These are phyloP conservation scores for Pandemis heparana DNA, from an alignment of 2,888 invertebrate genomes.

Conservation along the genomic window DNA sequence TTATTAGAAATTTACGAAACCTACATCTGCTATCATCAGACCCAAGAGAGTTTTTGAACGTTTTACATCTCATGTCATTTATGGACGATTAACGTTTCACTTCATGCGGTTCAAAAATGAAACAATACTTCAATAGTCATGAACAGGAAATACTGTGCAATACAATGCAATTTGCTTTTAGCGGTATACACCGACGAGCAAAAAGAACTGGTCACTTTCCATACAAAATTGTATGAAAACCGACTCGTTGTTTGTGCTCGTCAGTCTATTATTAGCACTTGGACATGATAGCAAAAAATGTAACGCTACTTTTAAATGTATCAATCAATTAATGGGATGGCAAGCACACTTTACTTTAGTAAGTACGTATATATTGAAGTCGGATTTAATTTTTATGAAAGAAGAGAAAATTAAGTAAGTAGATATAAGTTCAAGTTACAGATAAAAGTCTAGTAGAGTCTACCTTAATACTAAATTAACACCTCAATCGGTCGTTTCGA, in stretches of 20 bases:
- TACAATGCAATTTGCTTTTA: not conserved
- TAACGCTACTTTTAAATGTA: slow-evolving; percentile 42
- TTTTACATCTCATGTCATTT: too few species aligned
- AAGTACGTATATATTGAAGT: slow-evolving; percentile 62
- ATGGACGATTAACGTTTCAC: not conserved
- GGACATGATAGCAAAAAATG: slow-evolving; percentile 44
- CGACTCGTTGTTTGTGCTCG: not conserved
- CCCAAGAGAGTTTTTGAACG: slow-evolving; percentile 13
- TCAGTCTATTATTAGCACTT: not conserved
- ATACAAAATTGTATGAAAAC: too few species aligned
- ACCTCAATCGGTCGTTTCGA: slow-evolving; percentile 59
- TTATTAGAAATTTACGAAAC: slow-evolving; percentile 44
- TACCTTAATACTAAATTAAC: slow-evolving; percentile 54
- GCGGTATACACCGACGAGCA: too few species aligned
- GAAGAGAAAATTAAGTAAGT: slow-evolving; percentile 57
- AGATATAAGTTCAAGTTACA: slow-evolving; percentile 48
- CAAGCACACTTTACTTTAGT: slow-evolving; percentile 50
- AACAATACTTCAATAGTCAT: not conserved
- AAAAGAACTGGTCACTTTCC: too few species aligned
- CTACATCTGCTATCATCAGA: slow-evolving; percentile 40
- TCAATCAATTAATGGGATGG: slow-evolving; percentile 30
- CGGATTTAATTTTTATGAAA: slow-evolving; percentile 53
- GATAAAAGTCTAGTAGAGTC: slow-evolving; percentile 51
- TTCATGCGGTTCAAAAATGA: not conserved
- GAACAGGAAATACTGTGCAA: not conserved